A percentile compares a stretch with the other conserved stretches of the same genome.
Conservation (phyloP, 2,113 vertebrate species). For the Cavia porcellus region DNA sequence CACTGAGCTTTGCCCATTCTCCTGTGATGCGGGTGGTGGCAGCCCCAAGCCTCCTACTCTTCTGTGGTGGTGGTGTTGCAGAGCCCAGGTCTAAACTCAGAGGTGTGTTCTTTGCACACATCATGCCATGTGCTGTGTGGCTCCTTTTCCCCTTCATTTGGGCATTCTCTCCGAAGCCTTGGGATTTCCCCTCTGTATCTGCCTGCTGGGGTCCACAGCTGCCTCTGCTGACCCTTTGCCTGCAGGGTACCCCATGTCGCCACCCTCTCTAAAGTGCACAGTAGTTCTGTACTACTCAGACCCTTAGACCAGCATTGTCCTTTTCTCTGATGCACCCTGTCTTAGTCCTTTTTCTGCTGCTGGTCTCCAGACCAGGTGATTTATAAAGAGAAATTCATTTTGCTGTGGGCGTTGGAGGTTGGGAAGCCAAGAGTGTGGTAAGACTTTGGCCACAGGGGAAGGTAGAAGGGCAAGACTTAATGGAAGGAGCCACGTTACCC, state of each 20-base stretch:
- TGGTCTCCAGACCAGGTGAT: background rate
- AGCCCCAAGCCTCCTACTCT: background rate
- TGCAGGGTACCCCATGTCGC: accelerated
- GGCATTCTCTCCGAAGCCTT: background rate
- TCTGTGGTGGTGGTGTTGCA: background rate
- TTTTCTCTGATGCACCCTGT: background rate
- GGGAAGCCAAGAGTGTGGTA: background rate
- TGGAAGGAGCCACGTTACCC: background rate
- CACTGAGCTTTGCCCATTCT: background rate
- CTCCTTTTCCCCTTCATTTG: too few relatives aligned
- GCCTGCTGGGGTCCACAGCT: background rate
- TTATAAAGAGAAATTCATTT: background rate
- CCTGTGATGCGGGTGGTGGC: background rate
- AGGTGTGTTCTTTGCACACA: background rate
- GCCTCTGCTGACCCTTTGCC: background rate
- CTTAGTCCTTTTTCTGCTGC: background rate
- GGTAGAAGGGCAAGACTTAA: background rate
- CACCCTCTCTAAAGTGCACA: background rate
- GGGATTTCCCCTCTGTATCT: background rate
- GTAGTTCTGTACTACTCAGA: accelerated
- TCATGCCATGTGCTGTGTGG: accelerated
- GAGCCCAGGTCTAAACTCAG: background rate
- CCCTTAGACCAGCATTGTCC: too few relatives aligned
- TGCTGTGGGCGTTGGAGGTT: background rate
- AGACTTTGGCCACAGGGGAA: background rate